Conservation (phyloP, 2,113 vertebrate species). For the Oreochromis aureus region DNA sequence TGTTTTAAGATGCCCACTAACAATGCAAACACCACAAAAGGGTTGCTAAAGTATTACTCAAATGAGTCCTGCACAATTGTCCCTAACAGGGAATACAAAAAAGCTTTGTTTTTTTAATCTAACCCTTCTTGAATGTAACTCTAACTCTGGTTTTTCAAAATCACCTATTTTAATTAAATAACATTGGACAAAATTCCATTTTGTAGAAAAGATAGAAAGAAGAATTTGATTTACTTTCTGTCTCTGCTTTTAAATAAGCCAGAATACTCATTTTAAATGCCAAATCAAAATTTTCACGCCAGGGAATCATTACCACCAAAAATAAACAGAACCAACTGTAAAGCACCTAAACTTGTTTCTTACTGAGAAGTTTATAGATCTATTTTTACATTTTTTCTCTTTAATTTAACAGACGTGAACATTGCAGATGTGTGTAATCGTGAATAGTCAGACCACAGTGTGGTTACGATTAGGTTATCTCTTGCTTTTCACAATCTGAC, state of each 20-base stretch:
- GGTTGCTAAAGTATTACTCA: neutral
- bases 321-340: neutral
- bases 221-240: neutral
- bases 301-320: neutral
- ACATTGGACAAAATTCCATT: accelerated
- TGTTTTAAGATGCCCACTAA: accelerated
- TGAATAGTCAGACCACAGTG: neutral
- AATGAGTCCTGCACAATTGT: neutral
- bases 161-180: neutral
- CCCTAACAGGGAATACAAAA: neutral
- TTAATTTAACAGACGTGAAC: neutral
- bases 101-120: neutral
- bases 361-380: accelerated
- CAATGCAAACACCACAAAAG: neutral
- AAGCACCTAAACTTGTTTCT: neutral
- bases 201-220: accelerated
- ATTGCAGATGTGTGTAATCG: neutral
- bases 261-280: neutral
- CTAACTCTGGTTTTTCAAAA: neutral
- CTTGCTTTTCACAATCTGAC: neutral
- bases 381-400: accelerated
- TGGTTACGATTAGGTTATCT: accelerated
- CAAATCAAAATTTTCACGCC: neutral
- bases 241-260: neutral
- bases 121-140: neutral